Conservation (phyloP, 2,888 invertebrate species). For the Morpho helenor region DNA sequence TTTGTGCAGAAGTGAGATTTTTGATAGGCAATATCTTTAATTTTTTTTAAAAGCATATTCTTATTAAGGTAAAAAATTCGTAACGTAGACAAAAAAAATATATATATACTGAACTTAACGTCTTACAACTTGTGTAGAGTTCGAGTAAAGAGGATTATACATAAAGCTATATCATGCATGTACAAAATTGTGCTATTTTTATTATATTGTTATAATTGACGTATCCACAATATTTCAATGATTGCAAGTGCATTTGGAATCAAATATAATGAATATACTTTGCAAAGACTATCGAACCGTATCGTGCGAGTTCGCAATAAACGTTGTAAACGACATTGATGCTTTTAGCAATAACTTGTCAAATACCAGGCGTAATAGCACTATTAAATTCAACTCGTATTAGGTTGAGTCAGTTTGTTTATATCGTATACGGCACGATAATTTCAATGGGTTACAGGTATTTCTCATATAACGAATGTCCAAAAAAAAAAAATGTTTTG, state of each 20-base stretch:
- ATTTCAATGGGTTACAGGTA: not conserved
- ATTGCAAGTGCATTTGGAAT: not conserved
- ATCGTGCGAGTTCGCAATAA: constrained; percentile 8
- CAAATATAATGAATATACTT: constrained; percentile 8
- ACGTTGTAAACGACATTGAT: constrained; percentile 5
- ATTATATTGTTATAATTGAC: not conserved
- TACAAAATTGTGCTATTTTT: no score
- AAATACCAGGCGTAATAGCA: not conserved
- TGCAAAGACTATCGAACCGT: constrained; percentile 1
- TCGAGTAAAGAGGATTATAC: no score
- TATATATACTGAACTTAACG: no score
- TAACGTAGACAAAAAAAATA: no score
- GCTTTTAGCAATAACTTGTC: constrained; percentile 8
- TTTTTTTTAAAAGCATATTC: no score
- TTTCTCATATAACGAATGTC: no score
- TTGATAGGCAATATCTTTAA: no score
- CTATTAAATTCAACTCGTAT: not conserved
- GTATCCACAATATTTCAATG: constrained; percentile 6
- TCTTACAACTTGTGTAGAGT: no score
- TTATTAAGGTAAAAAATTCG: no score
- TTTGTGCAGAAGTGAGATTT: no score
- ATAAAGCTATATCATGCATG: no score
- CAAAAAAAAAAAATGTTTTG: no score
- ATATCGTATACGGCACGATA: not conserved
- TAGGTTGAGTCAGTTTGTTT: not conserved